phyloP scores from a whole-genome alignment of 2,888 invertebrate genomes.

The Sminthurides aquaticus region DNA sequence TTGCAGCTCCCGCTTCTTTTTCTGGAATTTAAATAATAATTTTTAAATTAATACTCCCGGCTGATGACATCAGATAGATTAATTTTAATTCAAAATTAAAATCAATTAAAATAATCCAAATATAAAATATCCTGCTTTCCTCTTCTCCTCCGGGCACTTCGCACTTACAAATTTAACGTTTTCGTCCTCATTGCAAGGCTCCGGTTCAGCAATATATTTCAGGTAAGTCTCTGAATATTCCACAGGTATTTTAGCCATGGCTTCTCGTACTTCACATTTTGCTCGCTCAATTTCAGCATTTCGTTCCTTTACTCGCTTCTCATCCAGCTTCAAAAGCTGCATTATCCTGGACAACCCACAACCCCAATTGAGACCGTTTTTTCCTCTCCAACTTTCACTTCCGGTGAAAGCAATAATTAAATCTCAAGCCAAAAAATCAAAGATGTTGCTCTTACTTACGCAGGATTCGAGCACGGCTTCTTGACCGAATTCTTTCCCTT shows the following conservation, averaged over 20 bases:
- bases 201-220: constrained; percentile 17
- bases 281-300: constrained; percentile 8
- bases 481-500: too few relatives aligned
- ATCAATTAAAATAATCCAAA: too few relatives aligned
- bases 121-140: too few relatives aligned
- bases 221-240: constrained; percentile 14
- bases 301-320: constrained; percentile 17
- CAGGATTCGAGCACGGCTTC: too few relatives aligned
- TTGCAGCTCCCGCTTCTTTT: constrained; percentile 14
- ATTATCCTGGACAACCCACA: neutral
- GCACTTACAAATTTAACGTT: neutral
- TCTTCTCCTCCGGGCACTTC: too few relatives aligned
- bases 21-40: constrained; percentile 13
- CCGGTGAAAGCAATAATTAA: too few relatives aligned
- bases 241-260: neutral
- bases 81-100: too few relatives aligned
- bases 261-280: constrained; percentile 7
- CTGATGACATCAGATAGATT: too few relatives aligned
- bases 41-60: neutral
- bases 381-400: too few relatives aligned
- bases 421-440: neutral
- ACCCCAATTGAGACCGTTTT: too few relatives aligned
- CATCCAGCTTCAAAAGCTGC: constrained; percentile 16
- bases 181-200: constrained; percentile 6
- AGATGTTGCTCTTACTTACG: too few relatives aligned